phyloP scores from a whole-genome alignment of 1,140 invertebrate genomes.

The Venustaconcha ellipsiformis region DNA sequence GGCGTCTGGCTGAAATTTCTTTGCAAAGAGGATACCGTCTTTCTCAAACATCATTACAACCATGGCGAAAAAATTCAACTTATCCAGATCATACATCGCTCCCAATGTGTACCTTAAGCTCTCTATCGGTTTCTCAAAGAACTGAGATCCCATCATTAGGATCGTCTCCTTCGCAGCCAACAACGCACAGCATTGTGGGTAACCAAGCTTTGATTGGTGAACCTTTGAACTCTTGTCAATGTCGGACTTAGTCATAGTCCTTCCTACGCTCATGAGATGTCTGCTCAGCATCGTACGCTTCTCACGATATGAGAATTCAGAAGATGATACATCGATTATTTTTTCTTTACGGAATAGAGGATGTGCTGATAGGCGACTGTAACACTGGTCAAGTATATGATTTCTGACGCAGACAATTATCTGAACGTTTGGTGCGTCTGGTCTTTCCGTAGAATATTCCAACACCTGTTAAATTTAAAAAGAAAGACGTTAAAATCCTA shows the following conservation, averaged over 20 bases:
- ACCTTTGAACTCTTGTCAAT: conserved; percentile 24
- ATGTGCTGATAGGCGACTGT: conserved; percentile 5
- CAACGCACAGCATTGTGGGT: conserved; percentile 25
- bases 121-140: conserved; percentile 31
- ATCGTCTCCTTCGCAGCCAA: conserved; percentile 15
- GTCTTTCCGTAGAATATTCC: neutral
- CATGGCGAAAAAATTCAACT: conserved; percentile 20
- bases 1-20: conserved; percentile 20
- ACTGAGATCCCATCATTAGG: conserved; percentile 25
- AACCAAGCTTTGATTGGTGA: conserved; percentile 22
- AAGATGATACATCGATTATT: conserved; percentile 16
- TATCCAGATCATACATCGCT: conserved; percentile 26
- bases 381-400: conserved; percentile 24
- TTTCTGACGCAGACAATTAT: conserved; percentile 23
- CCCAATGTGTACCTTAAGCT: conserved; percentile 16
- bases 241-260: conserved; percentile 15
- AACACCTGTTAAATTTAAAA: too few relatives aligned
- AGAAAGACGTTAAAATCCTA: too few relatives aligned
- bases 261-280: conserved; percentile 5
- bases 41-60: conserved; percentile 30
- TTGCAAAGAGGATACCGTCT: conserved; percentile 23
- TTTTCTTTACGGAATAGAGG: conserved; percentile 23
- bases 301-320: conserved; percentile 11
- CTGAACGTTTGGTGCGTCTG: conserved; percentile 6
- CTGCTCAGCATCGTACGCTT: conserved; percentile 10